phyloP scores from a whole-genome alignment of 2,113 vertebrate genomes.

The Erythrocercus mccallii region DNA sequence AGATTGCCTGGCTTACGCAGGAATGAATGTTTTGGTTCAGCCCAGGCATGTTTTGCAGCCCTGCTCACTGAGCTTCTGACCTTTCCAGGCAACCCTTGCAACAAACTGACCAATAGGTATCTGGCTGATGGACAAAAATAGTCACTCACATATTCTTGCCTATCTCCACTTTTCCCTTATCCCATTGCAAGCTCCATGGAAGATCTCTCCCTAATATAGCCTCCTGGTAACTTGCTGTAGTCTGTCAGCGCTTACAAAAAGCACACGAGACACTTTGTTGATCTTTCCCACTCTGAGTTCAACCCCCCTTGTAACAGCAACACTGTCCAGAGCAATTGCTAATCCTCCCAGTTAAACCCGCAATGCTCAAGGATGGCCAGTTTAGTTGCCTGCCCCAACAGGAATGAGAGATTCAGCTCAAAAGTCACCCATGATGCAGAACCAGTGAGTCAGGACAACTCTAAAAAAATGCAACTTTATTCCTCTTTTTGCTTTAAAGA shows the following conservation, averaged over 20 bases:
- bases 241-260: slow-evolving; percentile 63
- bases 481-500: background rate
- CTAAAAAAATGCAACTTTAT: background rate
- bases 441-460: background rate
- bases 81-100: slow-evolving; percentile 62
- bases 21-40: slow-evolving; percentile 49
- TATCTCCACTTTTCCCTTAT: slow-evolving; percentile 29
- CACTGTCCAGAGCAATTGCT: slow-evolving; percentile 67
- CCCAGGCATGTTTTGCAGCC: slow-evolving; percentile 66
- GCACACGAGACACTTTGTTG: slow-evolving; percentile 44
- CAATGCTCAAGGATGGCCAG: slow-evolving; percentile 1
- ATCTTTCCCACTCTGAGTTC: slow-evolving; percentile 51
- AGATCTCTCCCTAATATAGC: slow-evolving; percentile 55
- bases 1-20: slow-evolving; percentile 46
- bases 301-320: slow-evolving; percentile 45
- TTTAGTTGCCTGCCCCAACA: slow-evolving; percentile 22
- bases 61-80: slow-evolving; percentile 62
- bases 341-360: slow-evolving; percentile 56
- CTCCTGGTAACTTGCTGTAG: background rate
- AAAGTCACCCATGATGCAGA: slow-evolving; percentile 11
- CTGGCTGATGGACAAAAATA: slow-evolving; percentile 65
- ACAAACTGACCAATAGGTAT: slow-evolving; percentile 67
- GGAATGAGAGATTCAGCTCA: background rate
- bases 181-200: slow-evolving; percentile 22
- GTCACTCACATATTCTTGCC: slow-evolving; percentile 9